phyloP scores from a whole-genome alignment of 2,888 invertebrate species.

The Hypercompe scribonia region DNA sequence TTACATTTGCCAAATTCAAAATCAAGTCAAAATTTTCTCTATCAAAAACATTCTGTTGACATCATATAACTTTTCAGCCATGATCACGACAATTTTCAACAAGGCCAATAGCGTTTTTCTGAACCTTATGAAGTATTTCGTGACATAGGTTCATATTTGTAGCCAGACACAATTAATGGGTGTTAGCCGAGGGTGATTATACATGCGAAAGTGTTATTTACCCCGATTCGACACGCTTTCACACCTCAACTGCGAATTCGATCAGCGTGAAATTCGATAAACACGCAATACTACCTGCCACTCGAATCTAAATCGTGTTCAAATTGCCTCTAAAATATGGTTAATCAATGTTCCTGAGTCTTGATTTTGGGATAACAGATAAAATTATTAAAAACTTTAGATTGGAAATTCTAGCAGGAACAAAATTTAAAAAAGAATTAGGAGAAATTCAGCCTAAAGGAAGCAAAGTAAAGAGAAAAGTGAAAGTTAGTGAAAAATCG shows the following conservation, averaged over 20 bases:
- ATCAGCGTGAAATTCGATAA: constrained; percentile 15
- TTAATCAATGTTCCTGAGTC: neutral
- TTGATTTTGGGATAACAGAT: neutral
- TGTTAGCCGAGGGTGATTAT: neutral
- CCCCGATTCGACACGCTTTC: constrained; percentile 18
- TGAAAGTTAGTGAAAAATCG: no score
- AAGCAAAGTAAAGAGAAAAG: no score
- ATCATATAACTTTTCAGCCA: no score
- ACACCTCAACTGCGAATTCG: constrained; percentile 1
- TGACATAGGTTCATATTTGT: neutral
- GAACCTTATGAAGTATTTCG: neutral
- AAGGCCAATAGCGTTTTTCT: neutral
- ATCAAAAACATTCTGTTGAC: no score
- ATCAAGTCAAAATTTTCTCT: neutral
- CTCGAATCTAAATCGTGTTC: neutral
- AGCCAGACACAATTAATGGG: neutral
- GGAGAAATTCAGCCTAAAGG: no score
- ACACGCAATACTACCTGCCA: neutral
- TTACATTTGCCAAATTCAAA: no score
- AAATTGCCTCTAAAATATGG: no score
- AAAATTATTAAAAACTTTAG: neutral
- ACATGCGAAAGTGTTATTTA: constrained; percentile 14
- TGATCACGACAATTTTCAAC: neutral
- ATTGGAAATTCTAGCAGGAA: neutral
- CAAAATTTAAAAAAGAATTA: no score